Evolutionary conservation across 2,797 vertebrate genomes (phyloP).

Genomic region (Pangasius mekongensis): DNA sequence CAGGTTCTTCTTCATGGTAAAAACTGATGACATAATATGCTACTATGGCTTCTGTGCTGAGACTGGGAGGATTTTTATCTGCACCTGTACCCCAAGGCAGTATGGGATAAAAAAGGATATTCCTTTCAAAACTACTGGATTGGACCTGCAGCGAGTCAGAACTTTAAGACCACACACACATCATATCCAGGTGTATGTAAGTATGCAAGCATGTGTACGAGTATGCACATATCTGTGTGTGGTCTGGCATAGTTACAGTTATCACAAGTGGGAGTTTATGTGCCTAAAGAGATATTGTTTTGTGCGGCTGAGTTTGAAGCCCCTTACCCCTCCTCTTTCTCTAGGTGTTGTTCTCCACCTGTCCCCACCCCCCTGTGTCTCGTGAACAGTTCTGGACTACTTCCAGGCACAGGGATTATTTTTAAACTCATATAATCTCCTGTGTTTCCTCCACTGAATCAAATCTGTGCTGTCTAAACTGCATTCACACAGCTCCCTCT

Average conservation of each 20-base stretch:
- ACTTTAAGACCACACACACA: constrained; percentile 59
- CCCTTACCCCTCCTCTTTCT: constrained; percentile 49
- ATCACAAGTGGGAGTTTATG: constrained; percentile 66
- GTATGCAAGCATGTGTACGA: constrained; percentile 35
- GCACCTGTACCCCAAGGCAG: constrained; percentile 59
- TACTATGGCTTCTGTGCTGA: constrained; percentile 40
- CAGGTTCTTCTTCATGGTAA: constrained; percentile 18
- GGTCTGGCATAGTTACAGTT: constrained; percentile 72
- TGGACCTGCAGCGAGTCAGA: constrained; percentile 50
- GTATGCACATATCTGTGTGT: constrained; percentile 64
- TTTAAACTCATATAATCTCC: constrained; percentile 74
- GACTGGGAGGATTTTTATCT: constrained; percentile 47
- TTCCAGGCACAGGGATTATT: constrained; percentile 72
- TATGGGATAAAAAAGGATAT: constrained; percentile 33
- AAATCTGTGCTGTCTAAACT: constrained; percentile 32
- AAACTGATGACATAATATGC: constrained; percentile 33
- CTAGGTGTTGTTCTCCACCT: constrained; percentile 44
- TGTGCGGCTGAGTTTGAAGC: constrained; percentile 64
- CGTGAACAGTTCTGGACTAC: constrained; percentile 62
- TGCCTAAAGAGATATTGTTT: constrained; percentile 58
- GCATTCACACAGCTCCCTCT: constrained; percentile 45
- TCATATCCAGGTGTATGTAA: constrained; percentile 48
- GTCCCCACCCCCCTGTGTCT: constrained; percentile 55
- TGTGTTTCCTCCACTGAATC: constrained; percentile 71
- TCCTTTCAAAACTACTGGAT: constrained; percentile 54